Evolutionary conservation across 2,797 vertebrate species (phyloP), one percentile per base, ranked within the genome.

Genomic region (Galaxias olidus): DNA sequence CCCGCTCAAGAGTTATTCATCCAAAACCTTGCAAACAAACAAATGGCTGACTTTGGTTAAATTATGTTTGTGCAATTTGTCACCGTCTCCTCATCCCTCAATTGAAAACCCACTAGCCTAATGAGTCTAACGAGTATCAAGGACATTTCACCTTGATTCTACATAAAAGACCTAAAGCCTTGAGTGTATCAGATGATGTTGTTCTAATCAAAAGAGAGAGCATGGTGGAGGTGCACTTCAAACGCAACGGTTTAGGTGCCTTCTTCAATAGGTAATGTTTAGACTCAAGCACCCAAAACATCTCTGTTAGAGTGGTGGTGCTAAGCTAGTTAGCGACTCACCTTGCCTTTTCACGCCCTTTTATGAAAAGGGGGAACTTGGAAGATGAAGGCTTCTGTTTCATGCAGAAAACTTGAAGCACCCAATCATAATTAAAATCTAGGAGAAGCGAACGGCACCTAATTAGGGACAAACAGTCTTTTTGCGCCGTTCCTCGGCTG

Each of bases 401-500:
- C 47, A 41, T 54, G 52, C 47, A 1, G 57, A 68, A 47, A 65
- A 71, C 76, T 66, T 77, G 53, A 79, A 81, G 74, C 47, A 69
- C 48, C 71, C 55, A 66, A 86, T 88, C 72, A 77, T 83, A 84
- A 83, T 87, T 86, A 75, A 79, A 86, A 85, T 86, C 86, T 83
- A 67, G 68, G 71, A 69, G 63, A 81, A 46, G 65, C 47, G 1
- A 81, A 74, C n/a, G 56, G 67, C 79, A 82, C 55, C 65, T 75
- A 86, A 86, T 86, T 84, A 84, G 77, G 61, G 63, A 82, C 72
- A 80, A 80, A 71, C 63, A 73, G 73, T 56, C 59, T 76, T 70
- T 82, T 53, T 47, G 17, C 20, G 15, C 18, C 51, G 13, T 76
- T 71, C 64, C 73, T 64, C 58, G 1, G 80, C 77, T 52, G 63